Conservation (phyloP, 2,797 vertebrate genomes). For the Rhabdomys pumilio region DNA sequence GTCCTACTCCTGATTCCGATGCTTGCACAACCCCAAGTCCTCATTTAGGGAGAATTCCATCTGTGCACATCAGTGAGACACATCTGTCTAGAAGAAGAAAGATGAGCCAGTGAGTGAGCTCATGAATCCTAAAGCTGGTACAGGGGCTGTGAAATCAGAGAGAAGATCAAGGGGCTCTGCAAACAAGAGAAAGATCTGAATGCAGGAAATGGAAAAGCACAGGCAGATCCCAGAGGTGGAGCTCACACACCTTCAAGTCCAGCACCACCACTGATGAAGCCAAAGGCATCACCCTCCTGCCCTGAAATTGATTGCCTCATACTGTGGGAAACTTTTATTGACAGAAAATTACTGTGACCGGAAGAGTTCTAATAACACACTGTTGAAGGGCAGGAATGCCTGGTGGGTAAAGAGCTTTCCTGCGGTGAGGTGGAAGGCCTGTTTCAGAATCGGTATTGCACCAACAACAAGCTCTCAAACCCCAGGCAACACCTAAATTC, state of each 20-base stretch:
- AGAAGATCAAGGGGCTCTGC: neutral
- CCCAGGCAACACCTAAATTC: neutral
- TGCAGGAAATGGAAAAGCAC: fast-evolving
- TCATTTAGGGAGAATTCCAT: no score
- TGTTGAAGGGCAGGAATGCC: neutral
- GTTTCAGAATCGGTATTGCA: fast-evolving
- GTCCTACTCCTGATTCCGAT: fast-evolving
- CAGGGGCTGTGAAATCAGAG: neutral
- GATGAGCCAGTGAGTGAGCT: no score
- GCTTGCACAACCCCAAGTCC: neutral
- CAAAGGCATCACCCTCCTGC: no score
- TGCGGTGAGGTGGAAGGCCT: neutral
- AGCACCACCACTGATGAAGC: neutral
- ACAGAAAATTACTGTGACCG: neutral
- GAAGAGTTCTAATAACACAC: neutral
- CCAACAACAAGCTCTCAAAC: neutral
- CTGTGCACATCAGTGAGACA: neutral
- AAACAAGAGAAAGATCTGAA: no score
- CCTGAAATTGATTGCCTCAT: neutral
- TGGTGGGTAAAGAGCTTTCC: neutral
- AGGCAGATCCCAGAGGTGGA: neutral
- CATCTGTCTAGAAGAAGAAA: fast-evolving
- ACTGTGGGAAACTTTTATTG: neutral
- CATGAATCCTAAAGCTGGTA: neutral
- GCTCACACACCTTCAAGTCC: neutral